Evolutionary conservation across 2,797 vertebrate genomes (phyloP).

Genomic region (Xerus rutilus): DNA sequence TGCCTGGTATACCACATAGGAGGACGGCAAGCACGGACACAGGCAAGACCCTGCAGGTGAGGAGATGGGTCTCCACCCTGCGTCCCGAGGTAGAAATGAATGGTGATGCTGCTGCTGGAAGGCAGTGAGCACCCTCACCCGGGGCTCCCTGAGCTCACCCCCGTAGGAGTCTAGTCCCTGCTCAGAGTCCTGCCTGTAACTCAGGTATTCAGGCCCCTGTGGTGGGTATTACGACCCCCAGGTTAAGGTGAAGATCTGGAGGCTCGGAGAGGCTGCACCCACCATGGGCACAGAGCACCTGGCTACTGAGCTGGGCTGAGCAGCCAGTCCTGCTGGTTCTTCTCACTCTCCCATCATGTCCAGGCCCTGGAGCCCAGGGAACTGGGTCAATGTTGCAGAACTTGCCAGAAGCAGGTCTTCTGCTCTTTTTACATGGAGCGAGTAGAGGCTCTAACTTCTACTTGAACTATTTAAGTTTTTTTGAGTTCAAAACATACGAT

Average conservation of each 20-base stretch:
- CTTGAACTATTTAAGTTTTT: not conserved
- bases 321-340: too few relatives aligned
- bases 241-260: not conserved
- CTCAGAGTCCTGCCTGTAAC: too few relatives aligned
- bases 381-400: rapidly evolving
- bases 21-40: too few relatives aligned
- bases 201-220: not conserved
- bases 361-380: not conserved
- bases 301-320: not conserved
- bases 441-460: not conserved
- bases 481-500: not conserved
- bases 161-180: too few relatives aligned
- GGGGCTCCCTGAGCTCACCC: too few relatives aligned
- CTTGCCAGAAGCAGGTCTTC: not conserved
- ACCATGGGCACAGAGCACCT: not conserved
- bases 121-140: too few relatives aligned
- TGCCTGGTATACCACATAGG: too few relatives aligned
- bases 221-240: too few relatives aligned
- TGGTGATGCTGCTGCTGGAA: not conserved
- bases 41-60: not conserved
- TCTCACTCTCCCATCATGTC: rapidly evolving
- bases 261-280: not conserved
- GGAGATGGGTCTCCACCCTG: not conserved
- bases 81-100: too few relatives aligned
- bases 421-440: not conserved